Conservation (phyloP, 2,797 vertebrate species). For the Pampus argenteus region DNA sequence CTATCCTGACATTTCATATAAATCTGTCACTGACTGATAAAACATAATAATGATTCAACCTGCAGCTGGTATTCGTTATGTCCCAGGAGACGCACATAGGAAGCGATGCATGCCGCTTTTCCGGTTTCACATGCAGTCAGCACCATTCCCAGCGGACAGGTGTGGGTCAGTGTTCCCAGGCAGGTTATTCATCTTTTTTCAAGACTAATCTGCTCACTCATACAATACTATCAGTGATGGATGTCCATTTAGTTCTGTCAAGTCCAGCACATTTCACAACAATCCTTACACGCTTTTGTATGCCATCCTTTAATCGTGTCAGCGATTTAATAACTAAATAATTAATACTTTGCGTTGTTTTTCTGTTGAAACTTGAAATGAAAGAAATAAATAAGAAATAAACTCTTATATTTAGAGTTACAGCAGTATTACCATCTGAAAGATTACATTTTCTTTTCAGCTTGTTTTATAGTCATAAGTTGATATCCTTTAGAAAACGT, state of each 20-base stretch:
- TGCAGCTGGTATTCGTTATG: not conserved
- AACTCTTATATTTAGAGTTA: not conserved
- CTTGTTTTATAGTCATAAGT: too few species aligned
- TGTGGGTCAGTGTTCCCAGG: not conserved
- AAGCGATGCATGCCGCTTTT: conserved; percentile 15
- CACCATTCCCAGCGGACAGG: not conserved
- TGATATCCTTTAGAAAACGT: not conserved
- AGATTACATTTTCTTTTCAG: too few species aligned
- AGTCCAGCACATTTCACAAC: not conserved
- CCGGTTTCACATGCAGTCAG: not conserved
- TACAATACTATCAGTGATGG: not conserved
- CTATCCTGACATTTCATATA: not conserved
- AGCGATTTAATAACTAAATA: too few species aligned
- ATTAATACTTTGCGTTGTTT: not conserved
- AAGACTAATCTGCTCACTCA: not conserved
- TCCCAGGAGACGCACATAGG: conserved; percentile 28
- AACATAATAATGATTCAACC: not conserved
- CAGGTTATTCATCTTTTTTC: conserved; percentile 11
- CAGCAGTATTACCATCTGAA: too few species aligned
- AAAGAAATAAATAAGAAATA: too few species aligned
- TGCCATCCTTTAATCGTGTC: not conserved
- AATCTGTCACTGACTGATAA: not conserved
- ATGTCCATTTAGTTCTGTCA: not conserved
- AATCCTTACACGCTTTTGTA: not conserved
- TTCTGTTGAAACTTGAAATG: not conserved